phyloP scores from a whole-genome alignment of 2,113 vertebrate genomes.

The Melanotaenia duboulayi region DNA sequence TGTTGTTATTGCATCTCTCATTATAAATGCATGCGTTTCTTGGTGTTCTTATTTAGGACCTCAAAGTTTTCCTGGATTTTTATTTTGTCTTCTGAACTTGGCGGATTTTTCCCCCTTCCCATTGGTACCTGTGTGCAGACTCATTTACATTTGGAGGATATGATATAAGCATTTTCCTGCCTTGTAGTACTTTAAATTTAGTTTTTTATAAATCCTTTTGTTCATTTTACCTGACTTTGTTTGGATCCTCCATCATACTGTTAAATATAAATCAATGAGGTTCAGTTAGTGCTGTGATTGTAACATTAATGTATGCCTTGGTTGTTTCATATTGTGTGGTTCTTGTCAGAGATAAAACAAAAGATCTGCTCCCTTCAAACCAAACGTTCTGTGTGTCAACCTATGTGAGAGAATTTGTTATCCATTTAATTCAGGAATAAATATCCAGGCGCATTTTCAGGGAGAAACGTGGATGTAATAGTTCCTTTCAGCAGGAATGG shows the following conservation, averaged over 20 bases:
- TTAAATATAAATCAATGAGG: neutral
- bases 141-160: neutral
- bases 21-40: too few relatives aligned
- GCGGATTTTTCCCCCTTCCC: too few relatives aligned
- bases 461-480: neutral
- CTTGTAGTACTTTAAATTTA: neutral
- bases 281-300: neutral
- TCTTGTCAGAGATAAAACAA: too few relatives aligned
- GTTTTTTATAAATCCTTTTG: neutral
- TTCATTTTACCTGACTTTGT: neutral
- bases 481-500: slow-evolving; percentile 1
- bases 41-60: too few relatives aligned
- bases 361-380: too few relatives aligned
- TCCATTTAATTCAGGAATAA: neutral
- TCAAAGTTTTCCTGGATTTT: neutral
- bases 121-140: neutral
- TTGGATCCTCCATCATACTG: neutral
- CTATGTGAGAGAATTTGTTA: too few relatives aligned
- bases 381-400: too few relatives aligned
- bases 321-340: too few relatives aligned
- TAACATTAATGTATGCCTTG: too few relatives aligned
- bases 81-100: neutral
- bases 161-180: neutral
- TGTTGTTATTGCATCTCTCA: too few relatives aligned
- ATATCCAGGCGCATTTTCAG: too few relatives aligned